Conservation (phyloP, 1,140 invertebrate genomes). For the Bursaphelenchus mucronatus region DNA sequence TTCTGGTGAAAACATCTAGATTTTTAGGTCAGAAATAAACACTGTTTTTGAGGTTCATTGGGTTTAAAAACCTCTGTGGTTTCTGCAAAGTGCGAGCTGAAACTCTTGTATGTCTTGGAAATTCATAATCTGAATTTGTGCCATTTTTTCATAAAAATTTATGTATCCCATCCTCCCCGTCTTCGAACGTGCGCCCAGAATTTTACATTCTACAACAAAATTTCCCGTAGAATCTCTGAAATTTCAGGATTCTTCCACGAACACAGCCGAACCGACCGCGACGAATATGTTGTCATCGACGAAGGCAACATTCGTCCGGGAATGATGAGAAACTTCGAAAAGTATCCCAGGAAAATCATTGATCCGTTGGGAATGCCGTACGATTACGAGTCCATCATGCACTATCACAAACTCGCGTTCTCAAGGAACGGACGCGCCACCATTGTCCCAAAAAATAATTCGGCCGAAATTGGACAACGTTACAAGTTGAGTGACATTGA, state of each 20-base stretch:
- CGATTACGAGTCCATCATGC: slow-evolving; percentile 57
- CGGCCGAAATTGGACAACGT: slow-evolving; percentile 59
- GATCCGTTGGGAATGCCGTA: slow-evolving; percentile 60
- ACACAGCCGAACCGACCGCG: slow-evolving; percentile 58
- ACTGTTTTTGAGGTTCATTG: no score
- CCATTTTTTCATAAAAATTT: no score
- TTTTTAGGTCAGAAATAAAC: no score
- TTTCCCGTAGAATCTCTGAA: background rate
- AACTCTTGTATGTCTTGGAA: no score
- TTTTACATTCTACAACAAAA: background rate
- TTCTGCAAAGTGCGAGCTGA: no score
- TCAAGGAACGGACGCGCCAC: slow-evolving; percentile 56
- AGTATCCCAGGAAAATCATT: slow-evolving; percentile 60
- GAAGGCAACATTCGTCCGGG: slow-evolving; percentile 60
- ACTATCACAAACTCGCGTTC: slow-evolving; percentile 60
- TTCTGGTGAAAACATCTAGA: no score
- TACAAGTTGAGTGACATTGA: slow-evolving; percentile 59
- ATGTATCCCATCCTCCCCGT: background rate
- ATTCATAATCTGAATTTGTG: no score
- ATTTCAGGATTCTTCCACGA: slow-evolving; percentile 58
- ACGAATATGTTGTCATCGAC: slow-evolving; percentile 55
- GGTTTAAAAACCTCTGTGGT: no score
- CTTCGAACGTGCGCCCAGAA: background rate
- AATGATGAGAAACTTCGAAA: slow-evolving; percentile 60
- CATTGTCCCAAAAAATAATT: slow-evolving; percentile 52